Evolutionary conservation across 2,888 invertebrate genomes (phyloP).

Genomic region (Coremacera marginata): DNA sequence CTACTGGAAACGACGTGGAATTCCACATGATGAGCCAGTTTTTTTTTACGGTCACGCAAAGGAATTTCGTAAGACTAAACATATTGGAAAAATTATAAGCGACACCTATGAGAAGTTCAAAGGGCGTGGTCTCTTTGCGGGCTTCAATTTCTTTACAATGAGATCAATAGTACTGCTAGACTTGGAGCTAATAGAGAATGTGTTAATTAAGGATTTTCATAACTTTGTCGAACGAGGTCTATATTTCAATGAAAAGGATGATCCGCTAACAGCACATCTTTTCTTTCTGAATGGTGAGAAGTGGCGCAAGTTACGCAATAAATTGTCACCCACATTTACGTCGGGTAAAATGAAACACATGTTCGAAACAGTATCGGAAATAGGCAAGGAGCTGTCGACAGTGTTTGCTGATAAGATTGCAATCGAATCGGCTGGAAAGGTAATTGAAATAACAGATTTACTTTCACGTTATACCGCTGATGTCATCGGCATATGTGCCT

Average conservation of each 20-base stretch:
- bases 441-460: constrained; percentile 7
- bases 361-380: constrained; percentile 51
- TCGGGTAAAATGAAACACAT: constrained; percentile 60
- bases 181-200: too few relatives aligned
- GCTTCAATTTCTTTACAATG: constrained; percentile 49
- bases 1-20: constrained; percentile 44
- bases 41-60: constrained; percentile 40
- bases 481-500: constrained; percentile 69
- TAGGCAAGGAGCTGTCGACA: constrained; percentile 48
- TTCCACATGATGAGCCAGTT: constrained; percentile 46
- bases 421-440: background rate
- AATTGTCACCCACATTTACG: constrained; percentile 60
- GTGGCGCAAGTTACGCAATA: constrained; percentile 62
- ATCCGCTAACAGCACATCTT: constrained; percentile 47
- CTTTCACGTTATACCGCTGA: constrained; percentile 69
- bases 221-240: constrained; percentile 49
- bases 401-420: constrained; percentile 45
- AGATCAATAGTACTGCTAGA: too few relatives aligned
- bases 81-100: constrained; percentile 36
- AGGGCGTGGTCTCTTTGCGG: constrained; percentile 52
- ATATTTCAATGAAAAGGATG: constrained; percentile 46
- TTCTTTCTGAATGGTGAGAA: constrained; percentile 61
- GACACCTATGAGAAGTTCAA: constrained; percentile 53
- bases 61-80: constrained; percentile 32
- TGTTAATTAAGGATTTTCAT: constrained; percentile 46